Base-by-base conservation (phyloP, 2,797 vertebrate genomes). In the Phoxinus dragarum region DNA sequence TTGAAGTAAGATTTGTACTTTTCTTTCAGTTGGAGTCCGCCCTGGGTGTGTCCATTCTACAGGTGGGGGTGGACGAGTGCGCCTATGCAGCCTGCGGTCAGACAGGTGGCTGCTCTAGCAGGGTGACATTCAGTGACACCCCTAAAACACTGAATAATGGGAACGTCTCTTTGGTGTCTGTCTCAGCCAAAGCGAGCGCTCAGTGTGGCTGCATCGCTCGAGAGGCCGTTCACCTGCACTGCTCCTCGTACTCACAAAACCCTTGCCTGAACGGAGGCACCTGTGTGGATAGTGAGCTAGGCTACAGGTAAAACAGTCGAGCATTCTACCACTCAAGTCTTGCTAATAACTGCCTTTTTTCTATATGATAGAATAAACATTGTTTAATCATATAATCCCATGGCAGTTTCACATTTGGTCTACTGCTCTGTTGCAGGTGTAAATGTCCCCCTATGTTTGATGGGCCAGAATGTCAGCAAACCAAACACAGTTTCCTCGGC, bases 381-480 rank as follows among this genome's bases (percentile, higher is more conserved):
- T 47, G 54, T 73, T 68, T 44, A 61, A 23, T 38, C 12, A 40
- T 54, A 17, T 31, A 36, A 54, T 71, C 61, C 61, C 61, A 64
- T 64, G n/a, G 23, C 56, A 66, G 3, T n/a, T 81, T 27, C 8
- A 69, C 16, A 17, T 11, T 38, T 34, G 10, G 56, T 84, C 42
- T 59, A 36, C 23, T 31, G 47, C 59, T 78, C n/a, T 72, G 54
- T 61, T 72, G 14, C 31, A 98, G 97, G 59, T 98, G 97, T 88
- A 93, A 92, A 84, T 98, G 97, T 90, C 90, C 93, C 34, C 91
- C 95, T 68, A 94, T 96, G 94, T 96, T 96, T 61, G 94, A 97
- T 0, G 97, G 97, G 3, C 97, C 97, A 0, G 95, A 97, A 84
- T 98, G 97, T 89, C 96, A 98, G 91, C 97, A 97, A 93, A 97